Evolutionary conservation across 2,113 vertebrate genomes (phyloP), one percentile per base, ranked within the genome.

Genomic region (Cacatua alba): DNA sequence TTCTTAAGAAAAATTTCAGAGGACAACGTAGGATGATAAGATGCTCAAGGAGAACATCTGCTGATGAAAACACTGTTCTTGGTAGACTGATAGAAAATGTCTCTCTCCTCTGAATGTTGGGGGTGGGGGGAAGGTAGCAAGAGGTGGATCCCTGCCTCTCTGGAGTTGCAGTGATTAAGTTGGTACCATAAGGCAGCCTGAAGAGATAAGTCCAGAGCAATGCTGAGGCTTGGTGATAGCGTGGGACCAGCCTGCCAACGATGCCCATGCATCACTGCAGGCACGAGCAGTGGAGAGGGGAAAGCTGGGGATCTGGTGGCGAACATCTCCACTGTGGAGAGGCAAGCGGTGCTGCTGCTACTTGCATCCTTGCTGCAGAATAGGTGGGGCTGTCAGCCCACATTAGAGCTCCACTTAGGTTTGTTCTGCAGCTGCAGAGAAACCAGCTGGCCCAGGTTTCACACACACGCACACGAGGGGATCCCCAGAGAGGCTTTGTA

Each of bases 401-500:
- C 0, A 5, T 11, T 43, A 72, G 53, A 59, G 44, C 49, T 79
- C 6, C 4, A 17, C 68, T 92, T 82, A 24, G 9, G 1, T 87
- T 91, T 75, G 51, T 44, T 71, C 52, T 79, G 25, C 67, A 95
- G 86, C 92, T 85, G 82, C 67, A 70, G 82, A 80, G 79, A 65
- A 93, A 53, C 52, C 90, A 95, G 63, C 88, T 91, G 84, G 35
- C 60, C 80, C 26, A n/a, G 80, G 43, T 67, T 84, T 77, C 74
- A 46, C 7, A 0, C 20, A 53, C 8, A 0, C 67, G 51, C 6
- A 0, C 28, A 12, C 0, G 0, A 51, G 52, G 62, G 46, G 64
- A 59, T 82, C 70, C 63, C 69, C 53, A 0, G 5, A 74, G 86
- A 71, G 74, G 52, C 63, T 92, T 24, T 71, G 18, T 48, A 2